Percentiles rank a stretch among this genome's conserved stretches.
Evolutionary conservation across 2,113 vertebrate species (phyloP).

Genomic region (Sclerurus mexicanus): DNA sequence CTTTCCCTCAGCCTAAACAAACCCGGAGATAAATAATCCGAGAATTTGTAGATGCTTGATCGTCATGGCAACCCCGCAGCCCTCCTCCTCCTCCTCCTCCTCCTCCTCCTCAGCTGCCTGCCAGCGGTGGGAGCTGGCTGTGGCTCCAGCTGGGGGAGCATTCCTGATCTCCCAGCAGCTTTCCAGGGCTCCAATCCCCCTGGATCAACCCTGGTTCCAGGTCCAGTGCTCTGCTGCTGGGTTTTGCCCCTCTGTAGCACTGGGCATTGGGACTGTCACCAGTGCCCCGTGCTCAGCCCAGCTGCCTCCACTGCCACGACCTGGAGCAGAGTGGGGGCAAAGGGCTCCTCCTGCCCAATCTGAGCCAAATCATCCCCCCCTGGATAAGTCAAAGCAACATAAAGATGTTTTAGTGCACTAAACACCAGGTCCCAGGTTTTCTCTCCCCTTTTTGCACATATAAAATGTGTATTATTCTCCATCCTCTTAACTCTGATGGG

Average conservation of each 20-base stretch:
- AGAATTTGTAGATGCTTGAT: slow-evolving; percentile 19
- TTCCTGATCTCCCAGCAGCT: neutral
- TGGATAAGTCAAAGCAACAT: accelerated
- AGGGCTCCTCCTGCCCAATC: neutral
- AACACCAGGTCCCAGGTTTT: neutral
- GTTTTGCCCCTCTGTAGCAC: neutral
- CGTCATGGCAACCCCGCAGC: slow-evolving; percentile 24
- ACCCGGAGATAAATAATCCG: neutral
- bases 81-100: neutral
- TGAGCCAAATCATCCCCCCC: neutral
- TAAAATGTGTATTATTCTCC: neutral
- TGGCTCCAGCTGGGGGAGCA: neutral
- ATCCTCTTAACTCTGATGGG: neutral
- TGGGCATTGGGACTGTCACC: neutral
- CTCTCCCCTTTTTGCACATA: accelerated
- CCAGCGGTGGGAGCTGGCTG: neutral
- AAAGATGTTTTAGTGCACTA: accelerated
- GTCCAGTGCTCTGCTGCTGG: accelerated
- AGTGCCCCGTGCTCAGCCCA: neutral
- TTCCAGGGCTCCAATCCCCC: neutral
- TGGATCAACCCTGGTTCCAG: neutral
- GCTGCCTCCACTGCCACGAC: neutral
- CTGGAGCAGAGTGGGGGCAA: neutral
- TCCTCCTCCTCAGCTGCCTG: neutral
- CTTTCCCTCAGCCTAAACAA: neutral